These are phyloP conservation scores for Ictidomys tridecemlineatus DNA, from an alignment of 2,113 vertebrate species.

Conservation along the genomic window DNA sequence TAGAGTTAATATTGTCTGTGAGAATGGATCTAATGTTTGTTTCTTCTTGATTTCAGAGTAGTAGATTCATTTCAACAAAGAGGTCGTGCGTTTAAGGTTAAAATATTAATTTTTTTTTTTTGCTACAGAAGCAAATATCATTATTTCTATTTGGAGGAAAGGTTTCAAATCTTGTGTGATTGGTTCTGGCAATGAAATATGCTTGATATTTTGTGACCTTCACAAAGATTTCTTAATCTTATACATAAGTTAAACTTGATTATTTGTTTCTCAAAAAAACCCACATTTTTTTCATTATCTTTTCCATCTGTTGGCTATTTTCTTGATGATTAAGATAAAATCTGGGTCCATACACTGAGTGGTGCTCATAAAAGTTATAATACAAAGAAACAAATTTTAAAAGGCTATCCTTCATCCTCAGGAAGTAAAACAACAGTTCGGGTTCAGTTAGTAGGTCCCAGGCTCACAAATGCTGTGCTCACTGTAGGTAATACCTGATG, in stretches of 20 bases:
- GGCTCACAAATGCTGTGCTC: neutral
- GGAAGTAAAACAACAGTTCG: neutral
- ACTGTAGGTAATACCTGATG: neutral
- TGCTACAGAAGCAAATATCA: slow-evolving; percentile 24
- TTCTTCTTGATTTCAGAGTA: slow-evolving; percentile 49
- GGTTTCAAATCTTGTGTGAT: slow-evolving; percentile 56
- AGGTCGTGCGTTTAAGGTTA: neutral
- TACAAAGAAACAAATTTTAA: neutral
- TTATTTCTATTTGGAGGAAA: slow-evolving; percentile 42
- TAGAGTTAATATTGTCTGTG: neutral
- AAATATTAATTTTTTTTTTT: slow-evolving; percentile 43
- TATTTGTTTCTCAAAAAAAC: slow-evolving; percentile 1
- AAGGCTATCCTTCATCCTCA: neutral
- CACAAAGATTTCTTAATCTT: slow-evolving; percentile 39
- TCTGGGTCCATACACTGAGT: neutral
- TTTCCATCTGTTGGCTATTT: neutral
- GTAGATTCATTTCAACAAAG: neutral
- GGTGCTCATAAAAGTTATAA: neutral
- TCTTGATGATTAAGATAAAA: slow-evolving; percentile 36
- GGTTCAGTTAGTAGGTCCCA: neutral
- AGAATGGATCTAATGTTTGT: neutral
- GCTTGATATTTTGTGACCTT: slow-evolving; percentile 45
- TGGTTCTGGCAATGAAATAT: slow-evolving; percentile 33
- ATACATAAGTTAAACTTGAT: neutral
- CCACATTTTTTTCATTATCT: neutral